Evolutionary conservation across 2,113 vertebrate species (phyloP), one percentile per base, ranked within the genome.

Genomic region (Pao palembangensis): DNA sequence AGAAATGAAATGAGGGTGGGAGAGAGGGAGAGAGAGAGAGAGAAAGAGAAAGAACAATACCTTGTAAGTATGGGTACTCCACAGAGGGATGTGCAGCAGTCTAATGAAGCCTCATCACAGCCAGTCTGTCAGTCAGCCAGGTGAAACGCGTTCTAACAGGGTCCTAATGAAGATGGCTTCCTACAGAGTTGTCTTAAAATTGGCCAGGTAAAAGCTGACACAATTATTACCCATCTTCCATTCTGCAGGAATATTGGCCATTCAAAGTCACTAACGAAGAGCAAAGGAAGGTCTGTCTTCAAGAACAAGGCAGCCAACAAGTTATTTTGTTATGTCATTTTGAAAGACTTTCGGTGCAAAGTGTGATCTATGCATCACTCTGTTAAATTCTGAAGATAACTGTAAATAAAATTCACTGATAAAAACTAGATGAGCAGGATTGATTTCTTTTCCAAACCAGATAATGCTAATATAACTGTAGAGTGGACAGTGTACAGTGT

Each of bases 161-260:
- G 72, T 81, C 69, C 65, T 87, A 89, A 88, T 88, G 86, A 87
- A 87, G 86, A 88, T 73, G 66, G 82, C 74, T 73, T 82, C 64
- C 65, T 81, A 76, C 69, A 8, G n/a, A 73, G 64, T 67, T 66
- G 73, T 81, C 82, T 82, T 58, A 61, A 73, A 79, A 74, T 74
- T 73, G 61, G 48, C 70, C 54, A 47, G 34, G 60, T 74, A 72
- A 72, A 80, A 70, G 58, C 58, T 73, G 67, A 75, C 62, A 73
- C 64, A 70, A 61, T 71, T 76, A 81, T 73, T 78, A 78, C 76
- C 66, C 55, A 51, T 62, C 82, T 75, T 67, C 58, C 51, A 57
- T 53, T 34, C 44, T 55, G 50, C 44, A 31, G 28, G 62, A 73
- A 50, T 72, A 70, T 69, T 66, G 48, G 69, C 54, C 61, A 66